Base-by-base conservation (phyloP, 35 echinoderm and acorn worm genomes). In the Ophioderma brevispina region DNA sequence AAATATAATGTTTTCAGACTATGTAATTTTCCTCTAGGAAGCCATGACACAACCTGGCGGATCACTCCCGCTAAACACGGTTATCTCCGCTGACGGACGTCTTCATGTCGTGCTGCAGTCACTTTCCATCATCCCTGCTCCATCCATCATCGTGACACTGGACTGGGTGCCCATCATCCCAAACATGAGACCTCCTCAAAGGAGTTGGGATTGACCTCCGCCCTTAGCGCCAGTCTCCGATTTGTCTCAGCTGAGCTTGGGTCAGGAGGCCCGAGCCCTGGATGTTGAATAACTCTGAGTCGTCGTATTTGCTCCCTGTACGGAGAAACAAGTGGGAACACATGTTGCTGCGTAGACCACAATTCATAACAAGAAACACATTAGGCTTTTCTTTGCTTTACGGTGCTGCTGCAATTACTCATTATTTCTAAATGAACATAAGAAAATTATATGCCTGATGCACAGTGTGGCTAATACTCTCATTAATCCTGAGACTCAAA, bases 211-310 rank as follows among this genome's bases (percentile, higher is more conserved):
- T 37, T 32, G 10, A 31, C 80, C 31, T 89, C 88, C 1, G 80
- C 46, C 32, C 18, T 31, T 0, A 91, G 70, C 3, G 90, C 90
- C 32, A n/a, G n/a, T 75, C 64, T 37, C 77, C 90, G 28, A 91
- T 91, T 38, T 85, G 42, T 15, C 56, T 82, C 41, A 91, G 75
- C 75, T 91, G 90, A 31, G 38, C 90, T 17, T 86, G 39, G 18
- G 82, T 86, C 2, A 91, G 81, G 21, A 91, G 79, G 5, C 81
- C 50, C 3, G 90, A 79, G 32, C 81, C 31, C n/a, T 82, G 41
- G 39, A 40, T 70, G 50, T 85, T n/a, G 37, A 85, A 59, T 23
- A 78, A 86, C 2, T 56, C 28, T 36, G 32, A 77, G 76, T 38
- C 70, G 18, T 83, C 76, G 18, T 91, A 81, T 77, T 91, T 91